Conservation (phyloP, 2,797 vertebrate genomes). For the Onychomys leucogaster region DNA sequence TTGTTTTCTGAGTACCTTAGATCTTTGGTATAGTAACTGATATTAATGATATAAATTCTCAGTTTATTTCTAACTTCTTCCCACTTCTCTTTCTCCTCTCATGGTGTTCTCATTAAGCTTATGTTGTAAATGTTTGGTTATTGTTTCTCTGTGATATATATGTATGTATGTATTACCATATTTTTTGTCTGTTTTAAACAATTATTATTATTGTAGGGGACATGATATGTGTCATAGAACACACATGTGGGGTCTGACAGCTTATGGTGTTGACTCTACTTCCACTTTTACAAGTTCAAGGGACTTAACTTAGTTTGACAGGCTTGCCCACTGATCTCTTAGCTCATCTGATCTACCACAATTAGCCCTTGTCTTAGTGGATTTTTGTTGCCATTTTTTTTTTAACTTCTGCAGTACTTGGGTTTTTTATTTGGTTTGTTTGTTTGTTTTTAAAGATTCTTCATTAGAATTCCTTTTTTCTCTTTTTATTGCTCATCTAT, state of each 20-base stretch:
- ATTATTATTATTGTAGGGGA: background rate
- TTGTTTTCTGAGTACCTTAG: background rate
- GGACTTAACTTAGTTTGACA: background rate
- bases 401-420: background rate
- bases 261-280: background rate
- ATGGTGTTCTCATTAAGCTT: background rate
- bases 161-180: background rate
- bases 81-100: background rate
- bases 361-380: background rate
- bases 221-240: background rate
- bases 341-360: background rate
- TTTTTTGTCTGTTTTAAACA: background rate
- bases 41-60: background rate
- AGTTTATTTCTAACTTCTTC: background rate
- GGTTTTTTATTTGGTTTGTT: background rate
- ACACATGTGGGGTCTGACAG: no score
- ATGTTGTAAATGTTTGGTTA: background rate
- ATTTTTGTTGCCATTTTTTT: conserved; percentile 12
- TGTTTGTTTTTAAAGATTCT: background rate
- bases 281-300: background rate
- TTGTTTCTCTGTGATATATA: background rate
- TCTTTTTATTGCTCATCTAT: background rate
- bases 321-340: background rate
- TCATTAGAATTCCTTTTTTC: background rate
- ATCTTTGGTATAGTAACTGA: background rate